phyloP scores from a whole-genome alignment of 2,888 invertebrate genomes.

The Tridacna crocea region DNA sequence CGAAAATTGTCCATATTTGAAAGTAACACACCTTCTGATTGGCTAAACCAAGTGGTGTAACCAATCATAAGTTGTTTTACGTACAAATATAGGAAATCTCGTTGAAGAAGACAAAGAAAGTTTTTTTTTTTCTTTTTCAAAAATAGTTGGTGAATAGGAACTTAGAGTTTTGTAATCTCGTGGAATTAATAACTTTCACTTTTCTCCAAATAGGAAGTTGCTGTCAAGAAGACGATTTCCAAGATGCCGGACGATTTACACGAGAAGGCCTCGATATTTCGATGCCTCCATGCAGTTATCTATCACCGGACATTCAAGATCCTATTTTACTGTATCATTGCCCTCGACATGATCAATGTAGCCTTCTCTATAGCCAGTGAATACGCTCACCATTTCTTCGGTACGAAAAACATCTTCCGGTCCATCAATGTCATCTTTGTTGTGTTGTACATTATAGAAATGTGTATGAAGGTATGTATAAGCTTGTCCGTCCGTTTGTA shows the following conservation, averaged over 20 bases:
- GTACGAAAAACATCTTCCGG: slow-evolving; percentile 59
- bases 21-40: too few relatives aligned
- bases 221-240: slow-evolving; percentile 48
- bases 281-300: slow-evolving; percentile 47
- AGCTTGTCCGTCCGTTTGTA: background rate
- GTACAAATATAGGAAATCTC: too few relatives aligned
- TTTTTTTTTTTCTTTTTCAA: too few relatives aligned
- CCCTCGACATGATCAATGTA: slow-evolving; percentile 70
- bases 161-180: too few relatives aligned
- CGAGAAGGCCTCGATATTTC: slow-evolving; percentile 48
- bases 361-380: slow-evolving; percentile 65
- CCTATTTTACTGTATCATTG: slow-evolving; percentile 67
- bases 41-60: too few relatives aligned
- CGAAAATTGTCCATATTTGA: too few relatives aligned
- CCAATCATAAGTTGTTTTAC: too few relatives aligned
- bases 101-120: too few relatives aligned
- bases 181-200: too few relatives aligned
- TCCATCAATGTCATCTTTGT: slow-evolving; percentile 72
- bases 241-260: slow-evolving; percentile 34
- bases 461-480: slow-evolving; percentile 70
- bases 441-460: slow-evolving; percentile 73
- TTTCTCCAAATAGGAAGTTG: slow-evolving; percentile 22
- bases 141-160: too few relatives aligned
- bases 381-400: slow-evolving; percentile 55
- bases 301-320: slow-evolving; percentile 65